phyloP scores from a whole-genome alignment of 2,888 invertebrate genomes.

The Catocala nupta region DNA sequence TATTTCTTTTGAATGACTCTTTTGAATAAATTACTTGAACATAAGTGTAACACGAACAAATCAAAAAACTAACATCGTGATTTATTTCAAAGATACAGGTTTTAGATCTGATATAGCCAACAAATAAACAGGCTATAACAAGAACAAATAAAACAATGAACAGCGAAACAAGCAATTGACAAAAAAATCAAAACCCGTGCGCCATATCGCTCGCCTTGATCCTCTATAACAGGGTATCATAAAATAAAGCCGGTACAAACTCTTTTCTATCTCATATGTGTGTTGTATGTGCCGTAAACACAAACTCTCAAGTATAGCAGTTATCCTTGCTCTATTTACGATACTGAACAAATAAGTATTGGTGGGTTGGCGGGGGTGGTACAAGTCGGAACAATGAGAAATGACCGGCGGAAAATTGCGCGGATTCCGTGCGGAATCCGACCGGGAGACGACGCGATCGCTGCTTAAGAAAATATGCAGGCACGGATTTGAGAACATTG shows the following conservation, averaged over 20 bases:
- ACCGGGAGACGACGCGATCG: slow-evolving; percentile 65
- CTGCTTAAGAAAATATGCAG: slow-evolving; percentile 62
- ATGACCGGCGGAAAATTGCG: slow-evolving; percentile 86
- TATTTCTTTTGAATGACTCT: too few species aligned
- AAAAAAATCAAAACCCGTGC: background rate
- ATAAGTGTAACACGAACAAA: too few species aligned
- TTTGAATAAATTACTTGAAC: too few species aligned
- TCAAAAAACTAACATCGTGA: too few species aligned
- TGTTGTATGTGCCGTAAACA: slow-evolving; percentile 63
- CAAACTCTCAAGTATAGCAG: slow-evolving; percentile 57
- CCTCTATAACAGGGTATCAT: slow-evolving; percentile 55
- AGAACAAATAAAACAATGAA: too few species aligned
- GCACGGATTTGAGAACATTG: slow-evolving; percentile 54
- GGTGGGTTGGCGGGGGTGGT: slow-evolving; percentile 54
- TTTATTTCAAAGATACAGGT: too few species aligned
- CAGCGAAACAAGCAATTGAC: background rate
- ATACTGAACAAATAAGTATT: slow-evolving; percentile 70
- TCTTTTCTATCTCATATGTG: slow-evolving; percentile 49
- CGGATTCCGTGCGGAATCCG: slow-evolving; percentile 76
- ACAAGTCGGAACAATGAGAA: slow-evolving; percentile 81
- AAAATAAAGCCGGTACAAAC: slow-evolving; percentile 43
- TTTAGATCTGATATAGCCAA: too few species aligned
- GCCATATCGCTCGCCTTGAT: slow-evolving; percentile 13
- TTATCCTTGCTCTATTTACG: slow-evolving; percentile 69
- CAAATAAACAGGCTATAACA: too few species aligned